phyloP scores from a whole-genome alignment of 1,140 invertebrate genomes.

The Nixonia krombeini region DNA sequence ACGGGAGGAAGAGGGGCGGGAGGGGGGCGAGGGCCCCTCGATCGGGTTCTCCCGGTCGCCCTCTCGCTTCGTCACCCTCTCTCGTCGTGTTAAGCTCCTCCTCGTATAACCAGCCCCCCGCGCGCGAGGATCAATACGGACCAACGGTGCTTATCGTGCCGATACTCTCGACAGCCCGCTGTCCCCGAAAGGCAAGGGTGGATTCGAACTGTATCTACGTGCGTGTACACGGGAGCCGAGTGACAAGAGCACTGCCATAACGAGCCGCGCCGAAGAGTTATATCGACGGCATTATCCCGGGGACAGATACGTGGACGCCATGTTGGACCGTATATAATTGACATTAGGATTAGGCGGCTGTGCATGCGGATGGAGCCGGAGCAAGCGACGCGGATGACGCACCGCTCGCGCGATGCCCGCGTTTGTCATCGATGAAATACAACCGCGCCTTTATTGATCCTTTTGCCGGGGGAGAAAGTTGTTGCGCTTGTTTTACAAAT shows the following conservation, averaged over 20 bases:
- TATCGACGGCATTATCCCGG: conserved; percentile 18
- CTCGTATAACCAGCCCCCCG: conserved; percentile 32
- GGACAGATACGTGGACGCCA: conserved; percentile 10
- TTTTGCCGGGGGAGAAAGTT: too few species aligned
- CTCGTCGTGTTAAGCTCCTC: conserved; percentile 36
- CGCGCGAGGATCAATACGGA: conserved; percentile 42
- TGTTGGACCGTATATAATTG: conserved; percentile 20
- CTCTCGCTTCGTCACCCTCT: conserved; percentile 33
- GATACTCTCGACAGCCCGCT: conserved; percentile 36
- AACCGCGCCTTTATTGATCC: too few species aligned
- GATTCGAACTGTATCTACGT: conserved; percentile 29
- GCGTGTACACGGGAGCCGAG: conserved; percentile 18
- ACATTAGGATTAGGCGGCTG: conserved; percentile 21
- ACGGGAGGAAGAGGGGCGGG: too few species aligned
- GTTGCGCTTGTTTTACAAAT: too few species aligned
- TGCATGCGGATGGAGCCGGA: neutral
- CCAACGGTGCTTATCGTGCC: conserved; percentile 29
- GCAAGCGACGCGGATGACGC: too few species aligned
- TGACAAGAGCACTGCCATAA: conserved; percentile 42
- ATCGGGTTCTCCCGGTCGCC: too few species aligned
- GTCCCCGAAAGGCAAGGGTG: conserved; percentile 28
- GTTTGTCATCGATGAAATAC: too few species aligned
- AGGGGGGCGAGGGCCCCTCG: conserved; percentile 22
- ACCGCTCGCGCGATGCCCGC: too few species aligned
- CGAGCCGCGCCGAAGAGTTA: conserved; percentile 21